A percentile compares a stretch with the other conserved stretches of the same genome.
Conservation (phyloP, 2,797 vertebrate genomes). For the Acipenser ruthenus region DNA sequence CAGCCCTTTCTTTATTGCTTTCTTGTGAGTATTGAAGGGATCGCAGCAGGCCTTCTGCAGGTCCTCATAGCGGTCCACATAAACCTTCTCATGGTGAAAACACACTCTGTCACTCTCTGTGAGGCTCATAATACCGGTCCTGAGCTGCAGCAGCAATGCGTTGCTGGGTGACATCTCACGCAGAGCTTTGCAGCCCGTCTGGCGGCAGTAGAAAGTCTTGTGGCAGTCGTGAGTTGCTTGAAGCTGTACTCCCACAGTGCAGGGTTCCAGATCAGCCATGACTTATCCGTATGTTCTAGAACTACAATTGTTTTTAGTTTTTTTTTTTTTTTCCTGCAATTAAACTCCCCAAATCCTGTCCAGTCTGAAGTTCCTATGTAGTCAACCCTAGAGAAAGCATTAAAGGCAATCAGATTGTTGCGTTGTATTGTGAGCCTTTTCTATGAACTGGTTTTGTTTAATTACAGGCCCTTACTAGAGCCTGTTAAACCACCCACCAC, state of each 20-base stretch:
- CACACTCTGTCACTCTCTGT: constrained; percentile 58
- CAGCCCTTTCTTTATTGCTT: constrained; percentile 57
- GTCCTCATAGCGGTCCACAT: constrained; percentile 62
- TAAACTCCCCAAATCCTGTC: not conserved
- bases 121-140: constrained; percentile 54
- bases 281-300: constrained; percentile 5
- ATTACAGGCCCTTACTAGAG: not conserved
- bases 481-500: not conserved
- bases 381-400: constrained; percentile 41
- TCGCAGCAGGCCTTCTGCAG: constrained; percentile 62
- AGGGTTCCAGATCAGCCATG: constrained; percentile 50
- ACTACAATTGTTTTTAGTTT: too few relatives aligned
- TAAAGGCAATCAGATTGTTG: constrained; percentile 35
- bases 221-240: constrained; percentile 56
- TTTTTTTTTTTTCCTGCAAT: too few relatives aligned
- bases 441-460: not conserved
- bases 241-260: constrained; percentile 59
- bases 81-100: constrained; percentile 60
- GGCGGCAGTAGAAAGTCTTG: constrained; percentile 53
- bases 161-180: constrained; percentile 54
- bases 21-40: constrained; percentile 64
- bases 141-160: constrained; percentile 56
- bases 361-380: constrained; percentile 19
- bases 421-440: not conserved
- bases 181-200: constrained; percentile 56